Base-by-base conservation (phyloP, 2,888 invertebrate species). In the Diaperis boleti region DNA sequence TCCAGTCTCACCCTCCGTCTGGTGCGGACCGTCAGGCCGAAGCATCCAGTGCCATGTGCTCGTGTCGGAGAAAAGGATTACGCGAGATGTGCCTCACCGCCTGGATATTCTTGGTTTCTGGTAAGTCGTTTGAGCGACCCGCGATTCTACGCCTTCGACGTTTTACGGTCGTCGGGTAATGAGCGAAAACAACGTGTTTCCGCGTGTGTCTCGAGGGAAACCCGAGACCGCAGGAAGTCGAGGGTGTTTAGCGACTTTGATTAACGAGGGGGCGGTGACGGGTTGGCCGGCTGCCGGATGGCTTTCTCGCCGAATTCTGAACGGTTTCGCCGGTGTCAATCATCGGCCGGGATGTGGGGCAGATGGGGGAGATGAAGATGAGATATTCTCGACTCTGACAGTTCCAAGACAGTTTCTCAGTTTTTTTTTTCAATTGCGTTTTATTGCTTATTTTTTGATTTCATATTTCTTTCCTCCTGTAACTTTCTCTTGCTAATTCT, bases 191-290 rank as follows among this genome's bases (percentile, higher is more conserved):
- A n/a, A n/a, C n/a, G n/a, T 39, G 47, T 31, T 29, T 31, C 47
- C n/a, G 47, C 17, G 14, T 31, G 47, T 31, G 31, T 17, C 15
- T 47, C 33, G n/a, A 15, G 20, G 35, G 63, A 26, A 13, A 63
- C 59, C 45, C 17, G 55, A 59, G 41, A 59, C 49, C 42, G 55
- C 55, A 54, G 64, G 64, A 64, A 52, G 59, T 62, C 45, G 55
- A 26, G 22, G 55, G 31, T 26, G 59, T 37, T 52, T 37, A 39
- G 47, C 42, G 41, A 39, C n/a, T n/a, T n/a, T 54, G 54, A 63
- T 63, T 63, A 59, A 59, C 52, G 42, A 37, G 37, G 45, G 29
- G 45, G 47, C 45, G 20, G 17, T 29, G 37, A 26, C n/a, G n/a
- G n/a, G 26, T n/a, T 26, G 20, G 31, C 3, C 31, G 5, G 3